Conservation (phyloP, 92 coral and sea anemone species). For the Heliopora coerulea region DNA sequence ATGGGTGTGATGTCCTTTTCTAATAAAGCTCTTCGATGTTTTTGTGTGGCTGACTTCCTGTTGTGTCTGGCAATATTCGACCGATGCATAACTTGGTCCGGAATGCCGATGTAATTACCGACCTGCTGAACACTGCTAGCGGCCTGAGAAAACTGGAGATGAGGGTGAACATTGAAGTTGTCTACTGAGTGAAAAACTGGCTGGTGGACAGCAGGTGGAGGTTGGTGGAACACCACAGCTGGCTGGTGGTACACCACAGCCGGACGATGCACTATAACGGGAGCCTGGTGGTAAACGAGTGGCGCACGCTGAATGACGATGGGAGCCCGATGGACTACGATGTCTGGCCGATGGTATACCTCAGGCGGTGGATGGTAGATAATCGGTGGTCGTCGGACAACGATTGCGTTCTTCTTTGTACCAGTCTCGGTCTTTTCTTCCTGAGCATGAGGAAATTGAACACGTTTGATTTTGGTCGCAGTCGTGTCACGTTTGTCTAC, state of each 20-base stretch:
- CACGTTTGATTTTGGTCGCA: conserved; percentile 30
- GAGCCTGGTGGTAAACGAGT: conserved; percentile 93
- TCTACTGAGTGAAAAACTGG: conserved; percentile 92
- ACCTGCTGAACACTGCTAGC: conserved; percentile 71
- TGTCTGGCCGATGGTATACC: conserved; percentile 97
- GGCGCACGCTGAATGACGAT: conserved; percentile 98
- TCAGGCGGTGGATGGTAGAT: conserved; percentile 99
- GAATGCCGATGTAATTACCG: conserved; percentile 81
- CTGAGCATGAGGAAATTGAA: conserved; percentile 58
- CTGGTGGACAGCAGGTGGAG: conserved; percentile 91
- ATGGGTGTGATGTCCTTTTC: conserved; percentile 27
- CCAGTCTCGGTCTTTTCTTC: conserved; percentile 67
- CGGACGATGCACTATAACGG: conserved; percentile 96
- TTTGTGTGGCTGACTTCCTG: neutral
- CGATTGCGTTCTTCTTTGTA: conserved; percentile 80
- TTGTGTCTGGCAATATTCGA: neutral
- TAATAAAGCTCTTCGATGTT: conserved; percentile 13
- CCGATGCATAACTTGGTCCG: conserved; percentile 73
- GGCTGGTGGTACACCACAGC: conserved; percentile 99
- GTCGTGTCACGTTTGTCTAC: neutral
- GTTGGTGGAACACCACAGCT: conserved; percentile 91
- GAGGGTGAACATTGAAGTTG: conserved; percentile 79
- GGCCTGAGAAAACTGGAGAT: conserved; percentile 27
- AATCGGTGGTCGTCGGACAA: conserved; percentile 94
- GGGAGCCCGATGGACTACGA: conserved; percentile 98